These are phyloP conservation scores for Hydrozoanthus tunicans DNA, from an alignment of 64 coral and sea anemone genomes.

Conservation along the genomic window DNA sequence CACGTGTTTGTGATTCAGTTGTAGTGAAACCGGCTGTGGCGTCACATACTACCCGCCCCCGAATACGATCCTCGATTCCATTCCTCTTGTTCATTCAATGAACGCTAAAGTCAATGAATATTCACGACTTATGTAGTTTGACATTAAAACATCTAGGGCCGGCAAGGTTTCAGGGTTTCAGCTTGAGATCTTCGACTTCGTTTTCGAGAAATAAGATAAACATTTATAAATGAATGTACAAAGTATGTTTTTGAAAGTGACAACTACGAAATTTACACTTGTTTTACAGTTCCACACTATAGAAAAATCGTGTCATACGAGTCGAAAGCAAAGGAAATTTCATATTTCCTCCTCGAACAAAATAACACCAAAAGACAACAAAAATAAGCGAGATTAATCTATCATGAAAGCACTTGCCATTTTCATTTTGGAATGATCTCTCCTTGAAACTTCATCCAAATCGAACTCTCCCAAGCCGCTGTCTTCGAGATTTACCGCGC, in stretches of 20 bases:
- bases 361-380: not conserved
- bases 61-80: not conserved
- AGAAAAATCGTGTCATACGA: no score
- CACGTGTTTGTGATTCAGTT: not conserved
- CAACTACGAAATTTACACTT: no score
- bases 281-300: no score
- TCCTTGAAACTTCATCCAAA: conserved; percentile 46
- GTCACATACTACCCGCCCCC: conserved; percentile 2
- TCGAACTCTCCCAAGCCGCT: conserved; percentile 55
- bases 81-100: not conserved
- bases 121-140: not conserved
- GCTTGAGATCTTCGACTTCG: not conserved
- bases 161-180: not conserved
- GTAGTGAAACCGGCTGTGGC: not conserved
- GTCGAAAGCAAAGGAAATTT: not conserved
- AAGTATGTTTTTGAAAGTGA: no score
- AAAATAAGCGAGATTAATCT: not conserved
- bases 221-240: no score
- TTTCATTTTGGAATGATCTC: conserved; percentile 35
- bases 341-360: not conserved
- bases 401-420: conserved; percentile 37
- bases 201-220: not conserved
- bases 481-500: conserved; percentile 62
- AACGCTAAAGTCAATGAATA: not conserved
- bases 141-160: not conserved